Conservation (phyloP, 2,888 invertebrate genomes). For the Epinotia demarniana region DNA sequence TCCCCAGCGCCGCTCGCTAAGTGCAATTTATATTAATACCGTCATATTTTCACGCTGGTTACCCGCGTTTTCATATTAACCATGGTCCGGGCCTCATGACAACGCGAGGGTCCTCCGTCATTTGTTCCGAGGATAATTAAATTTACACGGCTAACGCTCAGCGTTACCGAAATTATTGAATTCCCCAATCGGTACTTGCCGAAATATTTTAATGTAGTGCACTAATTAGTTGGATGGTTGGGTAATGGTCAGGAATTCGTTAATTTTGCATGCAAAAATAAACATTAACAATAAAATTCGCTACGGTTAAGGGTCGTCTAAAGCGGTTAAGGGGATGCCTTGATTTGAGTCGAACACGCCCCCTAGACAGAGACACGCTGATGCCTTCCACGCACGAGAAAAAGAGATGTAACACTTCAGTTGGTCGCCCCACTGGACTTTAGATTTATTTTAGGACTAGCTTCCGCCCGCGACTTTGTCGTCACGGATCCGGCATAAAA, state of each 20-base stretch:
- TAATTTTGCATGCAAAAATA: too few relatives aligned
- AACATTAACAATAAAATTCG: too few relatives aligned
- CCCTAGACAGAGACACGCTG: too few relatives aligned
- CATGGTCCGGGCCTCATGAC: conserved; percentile 71
- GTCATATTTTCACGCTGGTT: conserved; percentile 80
- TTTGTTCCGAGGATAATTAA: conserved; percentile 80
- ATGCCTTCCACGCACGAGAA: too few relatives aligned
- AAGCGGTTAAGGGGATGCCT: too few relatives aligned
- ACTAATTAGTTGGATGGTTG: neutral
- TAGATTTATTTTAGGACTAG: too few relatives aligned
- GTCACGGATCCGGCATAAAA: too few relatives aligned
- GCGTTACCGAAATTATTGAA: conserved; percentile 62
- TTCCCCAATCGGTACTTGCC: conserved; percentile 59
- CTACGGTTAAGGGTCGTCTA: too few relatives aligned
- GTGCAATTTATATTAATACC: conserved; percentile 82
- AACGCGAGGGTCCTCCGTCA: conserved; percentile 77
- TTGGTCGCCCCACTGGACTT: too few relatives aligned
- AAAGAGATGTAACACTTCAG: too few relatives aligned
- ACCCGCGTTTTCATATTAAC: conserved; percentile 80
- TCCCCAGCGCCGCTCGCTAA: conserved; percentile 65
- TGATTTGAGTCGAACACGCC: too few relatives aligned
- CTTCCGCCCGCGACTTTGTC: too few relatives aligned
- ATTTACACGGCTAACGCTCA: conserved; percentile 74
- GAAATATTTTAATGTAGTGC: conserved; percentile 49
- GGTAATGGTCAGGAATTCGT: neutral